Base-by-base conservation (phyloP, 2,797 vertebrate species). In the Furcifer pardalis region DNA sequence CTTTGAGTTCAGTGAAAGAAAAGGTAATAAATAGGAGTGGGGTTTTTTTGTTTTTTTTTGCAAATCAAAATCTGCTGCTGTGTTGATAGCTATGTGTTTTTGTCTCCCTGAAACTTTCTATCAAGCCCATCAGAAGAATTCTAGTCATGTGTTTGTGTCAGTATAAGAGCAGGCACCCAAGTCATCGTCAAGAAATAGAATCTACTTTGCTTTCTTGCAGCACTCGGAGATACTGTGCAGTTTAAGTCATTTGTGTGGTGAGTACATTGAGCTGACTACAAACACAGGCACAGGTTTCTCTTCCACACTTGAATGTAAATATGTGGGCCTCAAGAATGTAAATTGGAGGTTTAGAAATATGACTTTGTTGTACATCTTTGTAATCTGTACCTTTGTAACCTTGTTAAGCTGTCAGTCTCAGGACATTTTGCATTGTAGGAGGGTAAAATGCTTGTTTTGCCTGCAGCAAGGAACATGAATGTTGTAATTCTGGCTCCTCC, bases 401-500 rank as follows among this genome's bases (percentile, higher is more conserved):
- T 95, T 89, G 83, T 89, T 91, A 91, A 92, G 82, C 89, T 91
- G 91, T 91, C 92, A 89, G 86, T 49, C 85, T 92, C 86, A 46
- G 86, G 93, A 91, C 90, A 68, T 84, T 91, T 84, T 91, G 92
- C 90, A 77, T 77, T 79, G 91, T 91, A 88, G 13, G 52, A 91
- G 84, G 93, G 89, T 94, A 94, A 90, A 94, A 93, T 94, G 90
- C 84, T 91, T 91, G 91, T 94, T 96, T 95, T 91, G 95, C 95
- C 94, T 95, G 83, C 59, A 94, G 95, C 95, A 93, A 96, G 94
- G 92, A 95, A 94, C 94, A 32, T 83, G 90, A 94, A 90, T 95
- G 95, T 96, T 95, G 95, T 92, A 96, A 96, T 92, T 83, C 89
- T 94, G 95, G 93, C 96, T 96, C 96, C 96, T 95, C 96, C 96